Base-by-base conservation (phyloP, 2,888 invertebrate species). In the Scrobipalpa costella region DNA sequence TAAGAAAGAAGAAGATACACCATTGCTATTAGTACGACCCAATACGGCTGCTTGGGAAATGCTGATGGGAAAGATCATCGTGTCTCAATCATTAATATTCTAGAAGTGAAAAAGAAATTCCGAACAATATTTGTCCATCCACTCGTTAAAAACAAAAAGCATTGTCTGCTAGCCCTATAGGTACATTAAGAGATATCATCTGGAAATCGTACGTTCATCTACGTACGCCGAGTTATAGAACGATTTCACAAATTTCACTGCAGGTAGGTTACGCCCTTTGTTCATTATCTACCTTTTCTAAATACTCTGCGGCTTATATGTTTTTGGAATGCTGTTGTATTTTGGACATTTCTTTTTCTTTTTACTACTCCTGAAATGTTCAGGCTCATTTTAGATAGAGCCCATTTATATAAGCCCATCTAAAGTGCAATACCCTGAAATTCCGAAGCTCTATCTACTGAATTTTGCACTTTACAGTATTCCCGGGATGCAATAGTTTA, bases 241-340 rank as follows among this genome's bases (percentile, higher is more conserved):
- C 64, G 67, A 70, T 70, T 71, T 71, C 69, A 71, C 69, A 67
- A 70, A 67, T 69, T 69, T 69, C 68, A 64, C 70, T 68, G 65
- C 64, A 63, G 47, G 49, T 50, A 27, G 38, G 40, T 47, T 57
- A 50, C 44, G 62, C 64, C 52, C 60, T 60, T 61, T 58, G 50
- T 57, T 64, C 15, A 55, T 55, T 55, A 34, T 34, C 34, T 55
- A n/a, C 27, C 3, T 55, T 55, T 13, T 34, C 8, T 55, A 8
- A 55, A 19, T 49, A 19, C 15, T 55, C 7, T 55, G 34, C 34
- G 34, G 55, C 17, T 49, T 19, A 13, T 27, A 9, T 50, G 0
- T 19, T 17, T 19, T 8, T 44, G n/a, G 6, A n/a, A 15, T 1
- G n/a, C 11, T n/a, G 44, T n/a, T 11, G n/a, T 1, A 7, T 36